These are phyloP conservation scores for Sminthurides bifidus DNA, from an alignment of 1,140 invertebrate species.

Conservation along the genomic window DNA sequence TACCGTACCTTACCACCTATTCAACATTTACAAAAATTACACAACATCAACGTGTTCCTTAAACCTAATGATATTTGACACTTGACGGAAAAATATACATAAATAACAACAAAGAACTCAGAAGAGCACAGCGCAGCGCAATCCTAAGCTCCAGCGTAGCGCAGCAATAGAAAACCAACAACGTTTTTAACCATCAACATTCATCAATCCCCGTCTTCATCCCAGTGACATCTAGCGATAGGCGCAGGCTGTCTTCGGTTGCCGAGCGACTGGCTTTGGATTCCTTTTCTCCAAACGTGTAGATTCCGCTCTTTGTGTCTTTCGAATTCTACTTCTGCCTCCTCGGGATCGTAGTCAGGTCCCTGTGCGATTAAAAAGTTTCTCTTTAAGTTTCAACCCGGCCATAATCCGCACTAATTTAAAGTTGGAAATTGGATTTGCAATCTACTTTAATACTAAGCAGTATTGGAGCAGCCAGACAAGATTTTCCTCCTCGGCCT, in stretches of 20 bases:
- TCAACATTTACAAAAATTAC: too few relatives aligned
- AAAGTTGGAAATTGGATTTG: not conserved
- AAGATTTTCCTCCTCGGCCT: not conserved
- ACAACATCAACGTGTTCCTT: too few relatives aligned
- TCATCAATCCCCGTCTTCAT: conserved; percentile 21
- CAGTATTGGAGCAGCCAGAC: not conserved
- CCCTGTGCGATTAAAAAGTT: conserved; percentile 25
- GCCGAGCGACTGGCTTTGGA: conserved; percentile 2
- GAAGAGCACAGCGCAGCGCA: conserved; percentile 1
- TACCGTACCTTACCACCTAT: too few relatives aligned
- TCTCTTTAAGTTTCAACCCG: too few relatives aligned
- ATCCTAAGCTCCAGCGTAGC: too few relatives aligned
- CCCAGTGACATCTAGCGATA: conserved; percentile 16
- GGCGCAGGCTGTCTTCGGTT: conserved; percentile 5
- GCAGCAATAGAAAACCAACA: not conserved
- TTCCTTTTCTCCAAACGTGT: conserved; percentile 12
- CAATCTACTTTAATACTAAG: not conserved
- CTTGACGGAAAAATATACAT: too few relatives aligned
- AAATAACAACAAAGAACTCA: too few relatives aligned
- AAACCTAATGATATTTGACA: too few relatives aligned
- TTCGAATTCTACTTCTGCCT: conserved; percentile 13
- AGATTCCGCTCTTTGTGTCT: conserved; percentile 1
- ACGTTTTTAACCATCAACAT: not conserved
- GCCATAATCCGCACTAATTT: too few relatives aligned
- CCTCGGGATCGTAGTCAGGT: conserved; percentile 27